Conservation (phyloP, 1,140 invertebrate species). For the Hormaphis cornu region DNA sequence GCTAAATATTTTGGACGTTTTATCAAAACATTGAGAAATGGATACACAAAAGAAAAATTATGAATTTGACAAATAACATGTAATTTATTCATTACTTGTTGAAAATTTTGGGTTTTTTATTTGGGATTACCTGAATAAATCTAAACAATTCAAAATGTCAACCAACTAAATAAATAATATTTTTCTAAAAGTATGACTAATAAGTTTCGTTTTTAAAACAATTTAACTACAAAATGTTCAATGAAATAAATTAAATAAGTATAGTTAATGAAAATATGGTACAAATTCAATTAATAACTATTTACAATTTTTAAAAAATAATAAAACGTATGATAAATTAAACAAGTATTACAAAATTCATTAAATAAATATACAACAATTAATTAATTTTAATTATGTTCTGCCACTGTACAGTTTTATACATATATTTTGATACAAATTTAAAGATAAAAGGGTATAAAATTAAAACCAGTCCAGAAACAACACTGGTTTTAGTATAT, state of each 20-base stretch:
- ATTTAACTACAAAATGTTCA: conserved; percentile 2
- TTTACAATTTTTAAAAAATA: neutral
- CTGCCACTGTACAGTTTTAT: no score
- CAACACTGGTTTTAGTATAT: neutral
- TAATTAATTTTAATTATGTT: no score
- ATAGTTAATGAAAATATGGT: neutral
- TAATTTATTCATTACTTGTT: neutral
- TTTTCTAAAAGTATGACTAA: conserved; percentile 20
- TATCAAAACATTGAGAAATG: no score
- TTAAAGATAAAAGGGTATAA: neutral
- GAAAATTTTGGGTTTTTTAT: neutral
- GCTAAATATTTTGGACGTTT: no score
- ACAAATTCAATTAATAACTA: conserved; percentile 4
- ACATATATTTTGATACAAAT: neutral
- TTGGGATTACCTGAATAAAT: conserved; percentile 5
- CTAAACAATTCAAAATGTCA: neutral
- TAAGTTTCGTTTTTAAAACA: conserved; percentile 4
- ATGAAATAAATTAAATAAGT: conserved; percentile 2
- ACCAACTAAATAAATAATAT: neutral
- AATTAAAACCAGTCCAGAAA: neutral
- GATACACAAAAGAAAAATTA: no score
- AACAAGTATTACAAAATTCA: conserved; percentile 8
- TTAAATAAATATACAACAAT: conserved; percentile 7
- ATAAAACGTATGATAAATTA: neutral
- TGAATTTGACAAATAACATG: no score